Evolutionary conservation across 2,113 vertebrate genomes (phyloP).

Genomic region (Albula goreensis): DNA sequence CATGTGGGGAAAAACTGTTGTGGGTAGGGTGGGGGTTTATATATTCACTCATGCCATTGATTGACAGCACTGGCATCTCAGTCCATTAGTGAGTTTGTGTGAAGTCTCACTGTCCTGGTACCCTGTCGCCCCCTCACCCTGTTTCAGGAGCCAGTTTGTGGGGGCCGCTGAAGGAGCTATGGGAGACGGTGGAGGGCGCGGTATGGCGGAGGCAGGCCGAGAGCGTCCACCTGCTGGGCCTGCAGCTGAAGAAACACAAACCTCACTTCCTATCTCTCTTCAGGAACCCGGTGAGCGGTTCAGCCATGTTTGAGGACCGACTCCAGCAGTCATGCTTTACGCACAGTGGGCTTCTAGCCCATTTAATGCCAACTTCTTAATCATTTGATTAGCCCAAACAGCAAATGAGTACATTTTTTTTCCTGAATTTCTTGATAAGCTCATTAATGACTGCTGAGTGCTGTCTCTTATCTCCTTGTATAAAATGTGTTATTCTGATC

Average conservation of each 20-base stretch:
- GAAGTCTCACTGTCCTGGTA: background rate
- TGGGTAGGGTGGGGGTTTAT: no score
- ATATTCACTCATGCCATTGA: no score
- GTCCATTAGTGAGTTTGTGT: background rate
- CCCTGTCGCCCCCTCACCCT: background rate
- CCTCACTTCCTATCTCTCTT: conserved; percentile 91
- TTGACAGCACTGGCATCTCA: background rate
- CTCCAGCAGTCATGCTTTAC: background rate
- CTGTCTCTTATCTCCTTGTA: background rate
- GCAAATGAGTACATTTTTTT: no score
- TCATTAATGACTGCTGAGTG: background rate
- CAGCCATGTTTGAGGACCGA: no score
- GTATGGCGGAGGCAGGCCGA: conserved; percentile 86
- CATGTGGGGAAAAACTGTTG: no score
- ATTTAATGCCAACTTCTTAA: no score
- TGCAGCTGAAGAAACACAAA: conserved; percentile 94
- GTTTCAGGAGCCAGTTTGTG: conserved; percentile 88
- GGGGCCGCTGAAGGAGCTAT: conserved; percentile 94
- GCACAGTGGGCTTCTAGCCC: no score
- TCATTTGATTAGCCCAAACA: no score
- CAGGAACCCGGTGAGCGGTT: conserved; percentile 86
- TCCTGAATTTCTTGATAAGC: no score
- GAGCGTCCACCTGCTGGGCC: conserved; percentile 86
- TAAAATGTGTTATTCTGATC: no score
- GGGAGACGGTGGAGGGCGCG: conserved; percentile 87